phyloP scores from a whole-genome alignment of 2,113 vertebrate genomes.

The Alethe castanea region DNA sequence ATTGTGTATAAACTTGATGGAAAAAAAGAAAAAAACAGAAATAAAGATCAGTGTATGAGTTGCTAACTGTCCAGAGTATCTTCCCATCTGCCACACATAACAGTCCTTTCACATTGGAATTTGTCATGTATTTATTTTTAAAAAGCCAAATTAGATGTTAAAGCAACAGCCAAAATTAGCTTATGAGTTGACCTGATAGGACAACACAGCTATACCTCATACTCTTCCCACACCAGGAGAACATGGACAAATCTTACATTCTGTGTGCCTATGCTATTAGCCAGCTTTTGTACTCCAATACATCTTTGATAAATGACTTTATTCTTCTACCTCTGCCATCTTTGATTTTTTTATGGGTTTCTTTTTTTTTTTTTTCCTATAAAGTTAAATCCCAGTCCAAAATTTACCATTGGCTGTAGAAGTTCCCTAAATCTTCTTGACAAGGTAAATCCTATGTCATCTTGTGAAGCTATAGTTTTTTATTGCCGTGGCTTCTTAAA shows the following conservation, averaged over 20 bases:
- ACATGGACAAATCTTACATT: not conserved
- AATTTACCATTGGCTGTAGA: not conserved
- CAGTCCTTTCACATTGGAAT: not conserved
- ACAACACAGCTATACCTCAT: not conserved
- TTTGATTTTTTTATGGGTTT: not conserved
- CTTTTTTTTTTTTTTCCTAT: not conserved
- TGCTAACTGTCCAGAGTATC: not conserved
- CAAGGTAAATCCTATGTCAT: not conserved
- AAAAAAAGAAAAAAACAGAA: not conserved
- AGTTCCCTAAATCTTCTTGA: not conserved
- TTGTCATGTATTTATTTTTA: not conserved
- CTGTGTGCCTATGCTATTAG: not conserved
- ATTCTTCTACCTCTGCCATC: not conserved
- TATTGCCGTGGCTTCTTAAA: not conserved
- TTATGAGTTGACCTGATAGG: not conserved
- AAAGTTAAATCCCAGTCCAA: not conserved
- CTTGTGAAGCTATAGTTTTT: not conserved
- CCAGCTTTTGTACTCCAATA: not conserved
- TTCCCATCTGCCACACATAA: not conserved
- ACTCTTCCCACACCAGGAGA: not conserved
- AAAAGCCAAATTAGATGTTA: not conserved
- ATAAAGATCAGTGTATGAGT: not conserved
- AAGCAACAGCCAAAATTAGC: not conserved
- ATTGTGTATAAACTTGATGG: not conserved
- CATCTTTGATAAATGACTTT: not conserved